Evolutionary conservation across 2,888 invertebrate genomes (phyloP).

Genomic region (Graphium colonna): DNA sequence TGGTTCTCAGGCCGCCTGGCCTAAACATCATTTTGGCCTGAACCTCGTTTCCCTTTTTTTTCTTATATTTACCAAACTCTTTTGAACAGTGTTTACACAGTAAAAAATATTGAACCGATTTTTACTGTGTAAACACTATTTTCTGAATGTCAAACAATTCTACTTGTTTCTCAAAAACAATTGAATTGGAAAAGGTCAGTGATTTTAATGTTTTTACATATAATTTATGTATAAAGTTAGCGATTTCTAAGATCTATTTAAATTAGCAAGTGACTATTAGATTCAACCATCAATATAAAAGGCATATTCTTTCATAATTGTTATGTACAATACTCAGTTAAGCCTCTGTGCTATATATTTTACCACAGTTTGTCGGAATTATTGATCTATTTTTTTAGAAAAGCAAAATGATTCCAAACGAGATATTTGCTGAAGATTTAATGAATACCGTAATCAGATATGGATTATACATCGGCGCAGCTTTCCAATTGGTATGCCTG

Average conservation of each 20-base stretch:
- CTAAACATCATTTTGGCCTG: no score
- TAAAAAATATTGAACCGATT: no score
- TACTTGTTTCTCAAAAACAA: background rate
- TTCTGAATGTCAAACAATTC: no score
- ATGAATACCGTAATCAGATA: constrained; percentile 87
- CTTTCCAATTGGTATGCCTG: constrained; percentile 92
- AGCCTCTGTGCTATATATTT: background rate
- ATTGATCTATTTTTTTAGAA: constrained; percentile 32
- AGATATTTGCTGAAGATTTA: constrained; percentile 82
- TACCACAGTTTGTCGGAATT: constrained; percentile 8
- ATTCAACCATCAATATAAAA: background rate
- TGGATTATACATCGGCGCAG: constrained; percentile 91
- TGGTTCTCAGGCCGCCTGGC: no score
- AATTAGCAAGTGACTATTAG: background rate
- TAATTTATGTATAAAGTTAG: no score
- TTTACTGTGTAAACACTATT: no score
- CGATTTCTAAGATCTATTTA: no score
- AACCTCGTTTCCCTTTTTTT: no score
- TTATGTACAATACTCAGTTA: background rate
- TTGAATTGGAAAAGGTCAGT: background rate
- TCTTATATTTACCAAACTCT: no score
- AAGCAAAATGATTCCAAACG: constrained; percentile 71
- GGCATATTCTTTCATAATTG: background rate
- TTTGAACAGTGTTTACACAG: no score
- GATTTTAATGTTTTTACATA: background rate